phyloP scores from a whole-genome alignment of 1,140 invertebrate genomes.

The Zaprionus tsacasi region DNA sequence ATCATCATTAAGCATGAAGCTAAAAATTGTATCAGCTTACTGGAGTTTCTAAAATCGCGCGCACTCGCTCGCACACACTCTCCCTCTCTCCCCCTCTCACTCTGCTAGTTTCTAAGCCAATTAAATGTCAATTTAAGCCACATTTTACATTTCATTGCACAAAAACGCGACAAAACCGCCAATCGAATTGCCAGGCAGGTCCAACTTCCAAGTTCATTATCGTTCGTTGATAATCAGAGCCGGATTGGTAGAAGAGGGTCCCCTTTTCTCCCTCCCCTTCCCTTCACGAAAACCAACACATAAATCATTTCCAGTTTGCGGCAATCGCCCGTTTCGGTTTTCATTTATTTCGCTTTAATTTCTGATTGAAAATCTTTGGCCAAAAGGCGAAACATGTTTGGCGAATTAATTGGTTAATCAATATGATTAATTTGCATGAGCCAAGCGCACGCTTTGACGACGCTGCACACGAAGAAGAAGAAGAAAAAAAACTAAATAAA shows the following conservation, averaged over 20 bases:
- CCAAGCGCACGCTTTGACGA: constrained; percentile 55
- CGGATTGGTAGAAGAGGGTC: constrained; percentile 1
- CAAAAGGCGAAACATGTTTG: constrained; percentile 73
- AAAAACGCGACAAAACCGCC: constrained; percentile 62
- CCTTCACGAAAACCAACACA: constrained; percentile 46
- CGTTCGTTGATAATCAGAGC: constrained; percentile 60
- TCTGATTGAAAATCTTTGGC: constrained; percentile 73
- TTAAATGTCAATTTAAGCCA: constrained; percentile 71
- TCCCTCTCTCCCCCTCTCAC: background rate
- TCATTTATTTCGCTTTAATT: constrained; percentile 70
- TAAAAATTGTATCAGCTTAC: constrained; percentile 60
- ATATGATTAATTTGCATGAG: constrained; percentile 81
- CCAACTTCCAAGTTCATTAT: constrained; percentile 73
- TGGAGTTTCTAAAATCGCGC: constrained; percentile 29
- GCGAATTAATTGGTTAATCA: constrained; percentile 80
- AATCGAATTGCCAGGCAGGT: constrained; percentile 36
- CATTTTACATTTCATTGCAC: constrained; percentile 75
- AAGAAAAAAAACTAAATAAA: constrained; percentile 18
- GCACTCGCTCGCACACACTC: background rate
- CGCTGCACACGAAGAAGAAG: constrained; percentile 20
- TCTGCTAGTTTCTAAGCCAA: constrained; percentile 53
- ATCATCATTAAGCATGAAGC: constrained; percentile 67
- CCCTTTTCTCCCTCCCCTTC: background rate
- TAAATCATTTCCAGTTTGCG: constrained; percentile 77
- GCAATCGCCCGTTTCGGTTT: constrained; percentile 21